phyloP scores from a whole-genome alignment of 1,140 invertebrate species.

The Lasioglossum albipes region DNA sequence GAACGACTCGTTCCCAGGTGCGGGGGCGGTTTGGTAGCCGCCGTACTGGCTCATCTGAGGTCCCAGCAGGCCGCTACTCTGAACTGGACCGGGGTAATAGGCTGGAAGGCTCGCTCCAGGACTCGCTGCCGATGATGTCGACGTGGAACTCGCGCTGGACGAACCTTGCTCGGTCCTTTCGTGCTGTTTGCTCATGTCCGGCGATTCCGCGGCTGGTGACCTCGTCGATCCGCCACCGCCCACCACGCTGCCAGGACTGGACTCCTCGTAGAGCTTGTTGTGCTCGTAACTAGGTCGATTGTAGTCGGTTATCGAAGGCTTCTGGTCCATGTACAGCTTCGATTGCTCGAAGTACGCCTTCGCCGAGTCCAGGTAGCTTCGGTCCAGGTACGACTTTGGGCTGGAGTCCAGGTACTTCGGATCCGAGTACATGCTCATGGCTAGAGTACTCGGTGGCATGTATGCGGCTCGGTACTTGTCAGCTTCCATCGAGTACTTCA shows the following conservation, averaged over 20 bases:
- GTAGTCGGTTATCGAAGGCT: conserved; percentile 78
- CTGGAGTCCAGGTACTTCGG: conserved; percentile 83
- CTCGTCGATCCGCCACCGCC: conserved; percentile 75
- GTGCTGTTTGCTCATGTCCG: conserved; percentile 80
- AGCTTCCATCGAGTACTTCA: conserved; percentile 88
- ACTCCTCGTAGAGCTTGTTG: conserved; percentile 83
- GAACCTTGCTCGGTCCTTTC: conserved; percentile 81
- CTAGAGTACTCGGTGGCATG: conserved; percentile 83
- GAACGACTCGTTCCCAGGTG: conserved; percentile 84
- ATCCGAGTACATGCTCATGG: conserved; percentile 86
- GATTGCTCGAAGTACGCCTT: conserved; percentile 89
- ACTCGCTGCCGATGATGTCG: conserved; percentile 83
- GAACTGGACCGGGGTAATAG: conserved; percentile 83
- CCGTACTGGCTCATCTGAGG: conserved; percentile 85
- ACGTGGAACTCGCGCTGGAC: conserved; percentile 79
- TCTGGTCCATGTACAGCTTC: conserved; percentile 89
- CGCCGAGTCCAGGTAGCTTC: conserved; percentile 84
- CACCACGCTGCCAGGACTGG: conserved; percentile 82
- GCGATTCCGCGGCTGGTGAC: conserved; percentile 83
- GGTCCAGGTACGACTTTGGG: conserved; percentile 86
- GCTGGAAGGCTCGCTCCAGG: conserved; percentile 81
- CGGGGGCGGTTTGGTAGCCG: conserved; percentile 81
- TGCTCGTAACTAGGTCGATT: conserved; percentile 80
- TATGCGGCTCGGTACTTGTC: conserved; percentile 88
- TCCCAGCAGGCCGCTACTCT: conserved; percentile 76